Percentiles rank a stretch among this genome's conserved stretches.
These are phyloP conservation scores for Carposina sasakii DNA, from an alignment of 1,140 invertebrate genomes.

Conservation along the genomic window DNA sequence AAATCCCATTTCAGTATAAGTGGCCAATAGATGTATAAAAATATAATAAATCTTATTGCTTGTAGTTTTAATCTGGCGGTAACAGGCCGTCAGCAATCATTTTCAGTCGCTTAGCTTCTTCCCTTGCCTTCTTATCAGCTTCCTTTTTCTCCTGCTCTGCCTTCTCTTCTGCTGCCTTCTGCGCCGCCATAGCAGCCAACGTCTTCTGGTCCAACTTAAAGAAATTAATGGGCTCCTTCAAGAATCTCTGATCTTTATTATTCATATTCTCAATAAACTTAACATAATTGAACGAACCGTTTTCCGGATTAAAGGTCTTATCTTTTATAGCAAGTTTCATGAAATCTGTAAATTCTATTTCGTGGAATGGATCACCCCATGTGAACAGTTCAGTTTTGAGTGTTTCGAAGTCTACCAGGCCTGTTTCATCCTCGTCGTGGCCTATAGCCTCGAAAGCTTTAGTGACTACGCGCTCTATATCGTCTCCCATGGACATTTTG, in stretches of 20 bases:
- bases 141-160: constrained; percentile 50
- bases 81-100: constrained; percentile 56
- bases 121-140: constrained; percentile 41
- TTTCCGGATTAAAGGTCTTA: constrained; percentile 46
- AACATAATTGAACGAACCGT: constrained; percentile 40
- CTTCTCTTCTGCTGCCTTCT: constrained; percentile 56
- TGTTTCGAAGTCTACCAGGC: constrained; percentile 38
- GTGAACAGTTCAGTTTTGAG: constrained; percentile 43
- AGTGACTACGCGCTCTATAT: constrained; percentile 49
- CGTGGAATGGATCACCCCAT: constrained; percentile 55
- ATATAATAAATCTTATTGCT: too few species aligned
- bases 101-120: constrained; percentile 50
- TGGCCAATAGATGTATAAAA: too few species aligned
- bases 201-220: constrained; percentile 65
- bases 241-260: constrained; percentile 34
- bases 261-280: constrained; percentile 67
- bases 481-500: constrained; percentile 57
- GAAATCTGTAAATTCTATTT: constrained; percentile 57
- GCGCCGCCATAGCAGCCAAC: constrained; percentile 52
- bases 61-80: constrained; percentile 37
- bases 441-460: constrained; percentile 49
- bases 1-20: too few species aligned
- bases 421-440: constrained; percentile 50
- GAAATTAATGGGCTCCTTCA: constrained; percentile 58
- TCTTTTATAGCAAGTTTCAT: constrained; percentile 47